phyloP scores from a whole-genome alignment of 2,888 invertebrate genomes.

The Germaria angustata region DNA sequence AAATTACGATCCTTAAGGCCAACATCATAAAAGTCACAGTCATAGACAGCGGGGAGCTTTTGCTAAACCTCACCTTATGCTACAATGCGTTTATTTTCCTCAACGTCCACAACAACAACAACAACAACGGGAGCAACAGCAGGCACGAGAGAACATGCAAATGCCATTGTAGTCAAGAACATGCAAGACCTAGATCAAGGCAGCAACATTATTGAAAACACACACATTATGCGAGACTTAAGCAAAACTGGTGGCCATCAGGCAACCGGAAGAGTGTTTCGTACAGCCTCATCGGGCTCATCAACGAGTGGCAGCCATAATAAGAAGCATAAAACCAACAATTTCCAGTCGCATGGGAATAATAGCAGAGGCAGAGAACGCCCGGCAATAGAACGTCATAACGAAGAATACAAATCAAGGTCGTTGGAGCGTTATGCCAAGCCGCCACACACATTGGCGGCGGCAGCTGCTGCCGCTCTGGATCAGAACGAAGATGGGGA shows the following conservation, averaged over 20 bases:
- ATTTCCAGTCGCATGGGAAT: conserved; percentile 38
- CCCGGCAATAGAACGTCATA: conserved; percentile 41
- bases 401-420: conserved; percentile 74
- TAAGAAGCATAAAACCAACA: conserved; percentile 58
- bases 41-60: conserved; percentile 21
- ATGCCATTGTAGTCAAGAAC: conserved; percentile 55
- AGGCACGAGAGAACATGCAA: conserved; percentile 56
- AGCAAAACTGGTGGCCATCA: conserved; percentile 37
- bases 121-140: conserved; percentile 32
- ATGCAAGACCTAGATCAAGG: conserved; percentile 42
- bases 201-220: conserved; percentile 61
- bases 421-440: conserved; percentile 76
- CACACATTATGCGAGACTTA: conserved; percentile 59
- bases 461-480: conserved; percentile 58
- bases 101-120: conserved; percentile 27
- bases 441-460: conserved; percentile 70
- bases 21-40: conserved; percentile 32
- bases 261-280: conserved; percentile 31
- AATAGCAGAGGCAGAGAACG: conserved; percentile 16
- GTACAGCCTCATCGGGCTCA: conserved; percentile 31
- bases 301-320: conserved; percentile 40
- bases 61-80: conserved; percentile 40
- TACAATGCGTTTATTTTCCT: conserved; percentile 65
- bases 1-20: conserved; percentile 32
- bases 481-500: conserved; percentile 57